Percentiles rank a stretch among this genome's conserved stretches.
phyloP scores from a whole-genome alignment of 2,797 vertebrate genomes.

The Anguilla anguilla region DNA sequence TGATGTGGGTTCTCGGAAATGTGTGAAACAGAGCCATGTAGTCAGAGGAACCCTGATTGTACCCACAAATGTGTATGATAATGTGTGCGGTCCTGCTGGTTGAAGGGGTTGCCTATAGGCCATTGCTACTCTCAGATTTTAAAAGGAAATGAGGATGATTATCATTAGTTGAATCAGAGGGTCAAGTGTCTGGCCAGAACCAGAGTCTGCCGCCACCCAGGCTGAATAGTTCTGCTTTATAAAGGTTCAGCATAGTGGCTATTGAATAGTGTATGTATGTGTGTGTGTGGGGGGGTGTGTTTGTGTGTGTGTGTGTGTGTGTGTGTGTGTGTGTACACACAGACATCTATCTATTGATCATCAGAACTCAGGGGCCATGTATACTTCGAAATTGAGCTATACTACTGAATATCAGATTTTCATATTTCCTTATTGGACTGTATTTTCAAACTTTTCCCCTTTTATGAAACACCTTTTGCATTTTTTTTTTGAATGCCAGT shows the following conservation, averaged over 20 bases:
- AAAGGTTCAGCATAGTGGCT: background rate
- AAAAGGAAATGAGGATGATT: background rate
- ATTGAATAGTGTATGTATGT: background rate
- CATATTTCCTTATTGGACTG: background rate
- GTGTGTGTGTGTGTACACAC: conserved; percentile 9
- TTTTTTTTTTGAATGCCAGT: background rate
- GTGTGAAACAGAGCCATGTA: background rate
- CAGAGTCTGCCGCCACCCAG: background rate
- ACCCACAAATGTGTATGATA: background rate
- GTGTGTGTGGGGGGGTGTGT: conserved; percentile 2
- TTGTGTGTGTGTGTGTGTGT: conserved; percentile 23
- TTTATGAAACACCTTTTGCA: background rate
- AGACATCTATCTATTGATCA: background rate
- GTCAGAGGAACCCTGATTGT: background rate
- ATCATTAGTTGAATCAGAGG: background rate
- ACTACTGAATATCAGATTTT: background rate
- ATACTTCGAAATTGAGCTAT: background rate
- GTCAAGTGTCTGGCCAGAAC: background rate
- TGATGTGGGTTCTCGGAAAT: background rate
- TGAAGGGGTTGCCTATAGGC: background rate
- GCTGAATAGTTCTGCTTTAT: background rate
- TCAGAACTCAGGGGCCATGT: background rate
- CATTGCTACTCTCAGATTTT: background rate
- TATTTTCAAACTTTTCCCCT: background rate
- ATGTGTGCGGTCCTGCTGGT: background rate